phyloP scores from a whole-genome alignment of 2,113 vertebrate genomes.

The Mustela lutreola region DNA sequence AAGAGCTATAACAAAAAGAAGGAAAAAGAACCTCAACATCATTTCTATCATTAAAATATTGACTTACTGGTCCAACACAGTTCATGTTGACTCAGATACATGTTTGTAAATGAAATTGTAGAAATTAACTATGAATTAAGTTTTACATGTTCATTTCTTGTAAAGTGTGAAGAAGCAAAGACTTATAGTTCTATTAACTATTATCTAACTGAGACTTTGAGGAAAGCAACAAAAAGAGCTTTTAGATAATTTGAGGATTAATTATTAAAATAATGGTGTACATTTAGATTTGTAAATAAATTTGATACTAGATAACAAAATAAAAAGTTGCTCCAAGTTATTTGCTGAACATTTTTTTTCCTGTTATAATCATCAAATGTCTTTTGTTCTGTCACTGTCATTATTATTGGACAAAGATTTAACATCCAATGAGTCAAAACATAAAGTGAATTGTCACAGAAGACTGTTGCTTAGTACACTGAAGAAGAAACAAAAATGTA shows the following conservation, averaged over 20 bases:
- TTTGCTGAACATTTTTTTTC: not conserved
- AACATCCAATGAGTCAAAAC: not conserved
- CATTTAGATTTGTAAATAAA: not conserved
- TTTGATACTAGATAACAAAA: not conserved
- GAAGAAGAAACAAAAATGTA: not conserved
- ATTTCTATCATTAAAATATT: slow-evolving; percentile 27
- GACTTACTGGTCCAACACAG: not conserved
- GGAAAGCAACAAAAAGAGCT: not conserved
- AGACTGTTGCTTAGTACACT: not conserved
- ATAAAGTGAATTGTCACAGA: not conserved
- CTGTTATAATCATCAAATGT: not conserved
- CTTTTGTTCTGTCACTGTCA: not conserved
- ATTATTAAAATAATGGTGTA: not conserved
- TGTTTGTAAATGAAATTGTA: not conserved
- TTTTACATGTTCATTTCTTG: not conserved
- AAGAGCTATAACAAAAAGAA: not conserved
- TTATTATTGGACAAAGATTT: not conserved
- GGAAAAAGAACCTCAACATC: not conserved
- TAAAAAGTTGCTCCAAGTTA: not conserved
- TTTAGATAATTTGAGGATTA: not conserved
- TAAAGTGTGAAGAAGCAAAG: not conserved
- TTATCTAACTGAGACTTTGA: not conserved
- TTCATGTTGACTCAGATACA: not conserved
- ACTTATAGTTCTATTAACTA: not conserved
- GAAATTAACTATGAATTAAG: not conserved